Base-by-base conservation (phyloP, 2,113 vertebrate genomes). In the Ammodytes dubius region DNA sequence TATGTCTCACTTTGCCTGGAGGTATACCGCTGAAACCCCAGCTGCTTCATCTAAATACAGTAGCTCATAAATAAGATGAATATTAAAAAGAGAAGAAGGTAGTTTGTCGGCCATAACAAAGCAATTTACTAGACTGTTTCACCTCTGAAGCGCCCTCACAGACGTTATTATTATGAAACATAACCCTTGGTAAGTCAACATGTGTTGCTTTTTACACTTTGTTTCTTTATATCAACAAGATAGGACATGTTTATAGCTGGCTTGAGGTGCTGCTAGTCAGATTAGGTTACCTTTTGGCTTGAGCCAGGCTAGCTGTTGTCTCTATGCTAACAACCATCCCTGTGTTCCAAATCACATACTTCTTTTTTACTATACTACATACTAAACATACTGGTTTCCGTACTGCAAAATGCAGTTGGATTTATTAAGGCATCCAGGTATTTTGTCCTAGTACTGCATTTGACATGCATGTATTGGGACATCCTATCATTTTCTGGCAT, bases 1-100 rank as follows among this genome's bases (percentile, higher is more conserved):
- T 54, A 66, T 85, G 85, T 70, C 83, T 81, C 65, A 72, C 71
- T 70, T 46, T 6, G 77, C 79, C 75, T 66, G 60, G 59, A 77
- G 74, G 45, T 71, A 37, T 10, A 57, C n/a, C 67, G 57, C 60
- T 67, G 71, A 86, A 82, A 81, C 52, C 63, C 42, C n/a, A 43
- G 69, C 74, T 76, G 57, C 52, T 81, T 37, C 61, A 42, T 66
- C 46, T 65, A 56, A 78, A 77, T n/a, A 68, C 40, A 74, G 77
- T 6, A 58, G 71, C 56, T 89, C 47, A 66, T 68, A 70, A 81
- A 70, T 76, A 61, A 66, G n/a, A 15, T 56, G 45, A 56, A 82
- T 54, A 72, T 84, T 60, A 63, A 58, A 73, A 84, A 71, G 42
- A 39, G 37, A 3, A n/a, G n/a, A 27, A 13, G 2, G 9, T 49